A percentile compares a stretch with the other conserved stretches of the same genome.
Conservation (phyloP, 64 coral and sea anemone species). For the Orbicella faveolata region DNA sequence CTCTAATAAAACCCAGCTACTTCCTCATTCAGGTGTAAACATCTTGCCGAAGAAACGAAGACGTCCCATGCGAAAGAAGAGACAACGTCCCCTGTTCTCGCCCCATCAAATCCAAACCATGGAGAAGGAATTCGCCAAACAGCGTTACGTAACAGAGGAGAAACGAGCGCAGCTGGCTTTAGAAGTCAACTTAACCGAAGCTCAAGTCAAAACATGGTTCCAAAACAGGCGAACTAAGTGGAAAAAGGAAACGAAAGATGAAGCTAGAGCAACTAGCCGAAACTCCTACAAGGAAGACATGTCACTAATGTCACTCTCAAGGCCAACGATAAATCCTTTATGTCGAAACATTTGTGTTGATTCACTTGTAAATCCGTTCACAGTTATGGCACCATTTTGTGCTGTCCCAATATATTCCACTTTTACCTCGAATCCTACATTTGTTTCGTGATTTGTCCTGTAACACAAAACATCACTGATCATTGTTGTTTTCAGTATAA, state of each 20-base stretch:
- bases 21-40: not conserved
- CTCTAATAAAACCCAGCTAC: too few relatives aligned
- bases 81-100: constrained; percentile 76
- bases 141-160: constrained; percentile 76
- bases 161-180: constrained; percentile 69
- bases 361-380: not conserved
- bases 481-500: too few relatives aligned
- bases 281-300: not conserved
- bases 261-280: constrained; percentile 13
- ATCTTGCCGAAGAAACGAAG: constrained; percentile 21
- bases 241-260: constrained; percentile 80
- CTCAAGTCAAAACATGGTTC: constrained; percentile 87
- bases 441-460: not conserved
- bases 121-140: constrained; percentile 76
- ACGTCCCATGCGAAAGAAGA: constrained; percentile 73
- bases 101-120: constrained; percentile 77
- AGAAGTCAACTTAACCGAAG: constrained; percentile 78
- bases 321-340: not conserved
- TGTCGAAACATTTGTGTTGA: not conserved
- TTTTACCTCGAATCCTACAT: not conserved
- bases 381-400: not conserved
- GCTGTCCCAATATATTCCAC: not conserved
- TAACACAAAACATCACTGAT: not conserved
- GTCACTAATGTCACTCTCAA: not conserved
- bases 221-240: constrained; percentile 88